phyloP scores from a whole-genome alignment of 1,140 invertebrate genomes.

The Eulimnadia texana region DNA sequence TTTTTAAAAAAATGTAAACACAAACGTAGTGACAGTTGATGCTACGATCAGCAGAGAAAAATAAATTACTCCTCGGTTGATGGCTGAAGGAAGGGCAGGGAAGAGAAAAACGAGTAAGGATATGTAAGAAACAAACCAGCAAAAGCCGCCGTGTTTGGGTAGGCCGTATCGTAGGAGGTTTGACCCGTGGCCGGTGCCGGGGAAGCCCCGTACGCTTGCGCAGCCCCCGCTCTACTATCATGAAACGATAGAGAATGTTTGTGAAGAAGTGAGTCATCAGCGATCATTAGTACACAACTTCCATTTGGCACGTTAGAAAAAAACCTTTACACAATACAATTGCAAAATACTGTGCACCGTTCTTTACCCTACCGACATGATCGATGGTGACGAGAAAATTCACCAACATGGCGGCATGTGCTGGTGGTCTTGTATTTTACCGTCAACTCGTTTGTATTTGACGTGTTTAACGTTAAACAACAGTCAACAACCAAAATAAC shows the following conservation, averaged over 20 bases:
- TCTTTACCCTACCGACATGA: neutral
- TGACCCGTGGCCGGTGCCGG: constrained; percentile 11
- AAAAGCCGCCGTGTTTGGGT: constrained; percentile 14
- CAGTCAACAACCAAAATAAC: neutral
- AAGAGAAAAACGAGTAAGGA: constrained; percentile 4
- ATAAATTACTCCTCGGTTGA: neutral
- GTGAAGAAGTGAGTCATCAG: constrained; percentile 9
- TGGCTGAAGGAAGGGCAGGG: neutral
- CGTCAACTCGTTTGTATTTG: too few relatives aligned
- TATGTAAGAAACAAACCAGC: constrained; percentile 11
- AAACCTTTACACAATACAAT: neutral
- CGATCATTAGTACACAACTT: constrained; percentile 1
- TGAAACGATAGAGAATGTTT: constrained; percentile 6
- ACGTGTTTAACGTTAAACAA: neutral
- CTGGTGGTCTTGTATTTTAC: neutral
- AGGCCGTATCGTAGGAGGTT: constrained; percentile 15
- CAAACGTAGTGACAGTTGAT: neutral
- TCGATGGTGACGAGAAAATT: constrained; percentile 6
- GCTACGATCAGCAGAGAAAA: neutral
- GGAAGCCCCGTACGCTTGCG: constrained; percentile 13
- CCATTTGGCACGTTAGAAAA: neutral
- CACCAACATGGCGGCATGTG: constrained; percentile 14
- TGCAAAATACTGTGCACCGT: neutral
- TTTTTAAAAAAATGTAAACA: neutral
- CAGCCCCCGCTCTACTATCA: constrained; percentile 7